These are phyloP conservation scores for Caenorhabditis auriculariae DNA, from an alignment of 2,888 invertebrate genomes.

Conservation along the genomic window DNA sequence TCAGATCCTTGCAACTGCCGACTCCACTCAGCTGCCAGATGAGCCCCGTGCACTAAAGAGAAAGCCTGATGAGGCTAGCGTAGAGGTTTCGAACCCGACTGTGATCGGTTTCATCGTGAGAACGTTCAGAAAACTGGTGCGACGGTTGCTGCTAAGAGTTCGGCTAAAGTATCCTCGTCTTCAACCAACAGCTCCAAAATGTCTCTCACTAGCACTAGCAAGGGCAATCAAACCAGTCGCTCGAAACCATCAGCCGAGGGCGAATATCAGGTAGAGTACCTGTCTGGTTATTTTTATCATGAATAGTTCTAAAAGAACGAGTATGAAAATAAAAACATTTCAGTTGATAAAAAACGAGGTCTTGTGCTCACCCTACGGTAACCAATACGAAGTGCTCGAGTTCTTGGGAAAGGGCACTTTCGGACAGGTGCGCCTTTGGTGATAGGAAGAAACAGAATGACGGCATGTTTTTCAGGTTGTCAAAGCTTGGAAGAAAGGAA, in stretches of 20 bases:
- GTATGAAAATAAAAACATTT: conserved; percentile 27
- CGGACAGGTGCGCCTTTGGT: conserved; percentile 71
- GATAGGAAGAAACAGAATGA: not conserved
- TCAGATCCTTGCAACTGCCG: not conserved
- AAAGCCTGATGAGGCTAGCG: conserved; percentile 34
- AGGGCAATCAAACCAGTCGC: conserved; percentile 18
- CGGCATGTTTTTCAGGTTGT: conserved; percentile 75
- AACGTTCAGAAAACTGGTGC: not conserved
- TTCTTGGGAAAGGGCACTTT: conserved; percentile 99
- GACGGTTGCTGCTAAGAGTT: conserved; percentile 4
- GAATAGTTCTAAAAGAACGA: not conserved
- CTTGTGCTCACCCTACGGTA: conserved; percentile 57
- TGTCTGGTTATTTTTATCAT: not conserved
- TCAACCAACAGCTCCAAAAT: conserved; percentile 14
- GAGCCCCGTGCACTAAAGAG: conserved; percentile 34
- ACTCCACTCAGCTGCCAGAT: conserved; percentile 4
- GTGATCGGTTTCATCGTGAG: no score
- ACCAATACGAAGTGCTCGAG: conserved; percentile 70
- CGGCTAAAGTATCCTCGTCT: not conserved
- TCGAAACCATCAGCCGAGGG: conserved; percentile 54
- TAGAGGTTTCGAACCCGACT: conserved; percentile 4
- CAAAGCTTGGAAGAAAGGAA: conserved; percentile 99
- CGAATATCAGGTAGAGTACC: conserved; percentile 51
- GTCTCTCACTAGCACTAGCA: conserved; percentile 18
- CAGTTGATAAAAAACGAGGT: conserved; percentile 63